Conservation (phyloP, 2,888 invertebrate genomes). For the Tryphoninae sp. region DNA sequence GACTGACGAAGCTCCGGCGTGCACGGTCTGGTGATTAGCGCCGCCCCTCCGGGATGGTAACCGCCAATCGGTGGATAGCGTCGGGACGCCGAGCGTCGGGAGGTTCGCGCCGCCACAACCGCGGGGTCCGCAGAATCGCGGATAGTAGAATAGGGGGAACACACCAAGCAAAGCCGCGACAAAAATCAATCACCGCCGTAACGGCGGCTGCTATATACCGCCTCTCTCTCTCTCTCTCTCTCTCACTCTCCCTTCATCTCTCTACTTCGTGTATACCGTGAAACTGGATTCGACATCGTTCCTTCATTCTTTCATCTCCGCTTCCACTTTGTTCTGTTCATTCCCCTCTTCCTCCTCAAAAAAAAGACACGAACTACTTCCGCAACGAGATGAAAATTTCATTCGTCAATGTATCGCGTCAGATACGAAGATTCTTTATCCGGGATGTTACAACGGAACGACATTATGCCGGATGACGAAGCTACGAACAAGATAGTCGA, state of each 20-base stretch:
- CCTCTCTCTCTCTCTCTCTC: conserved; percentile 49
- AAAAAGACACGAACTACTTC: background rate
- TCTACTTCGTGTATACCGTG: background rate
- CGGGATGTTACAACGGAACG: background rate
- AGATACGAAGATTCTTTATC: background rate
- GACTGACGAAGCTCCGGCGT: conserved; percentile 75
- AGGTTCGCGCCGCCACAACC: conserved; percentile 70
- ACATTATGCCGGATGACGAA: background rate
- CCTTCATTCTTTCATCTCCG: conserved; percentile 9
- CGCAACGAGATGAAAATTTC: background rate
- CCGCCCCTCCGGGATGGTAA: conserved; percentile 80
- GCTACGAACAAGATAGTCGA: too few relatives aligned
- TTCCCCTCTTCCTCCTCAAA: conserved; percentile 4
- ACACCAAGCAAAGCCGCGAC: conserved; percentile 79
- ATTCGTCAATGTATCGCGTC: background rate
- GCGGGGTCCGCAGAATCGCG: conserved; percentile 74
- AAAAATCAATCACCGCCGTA: conserved; percentile 80
- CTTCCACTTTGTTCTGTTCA: conserved; percentile 30
- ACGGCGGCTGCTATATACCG: conserved; percentile 61
- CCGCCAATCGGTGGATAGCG: conserved; percentile 80
- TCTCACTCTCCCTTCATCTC: conserved; percentile 35
- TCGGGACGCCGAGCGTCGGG: conserved; percentile 79
- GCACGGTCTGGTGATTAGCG: conserved; percentile 81
- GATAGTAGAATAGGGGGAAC: conserved; percentile 73
- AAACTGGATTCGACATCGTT: too few relatives aligned